Base-by-base conservation (phyloP, 2,888 invertebrate genomes). In the Sminthurinus aureus region DNA sequence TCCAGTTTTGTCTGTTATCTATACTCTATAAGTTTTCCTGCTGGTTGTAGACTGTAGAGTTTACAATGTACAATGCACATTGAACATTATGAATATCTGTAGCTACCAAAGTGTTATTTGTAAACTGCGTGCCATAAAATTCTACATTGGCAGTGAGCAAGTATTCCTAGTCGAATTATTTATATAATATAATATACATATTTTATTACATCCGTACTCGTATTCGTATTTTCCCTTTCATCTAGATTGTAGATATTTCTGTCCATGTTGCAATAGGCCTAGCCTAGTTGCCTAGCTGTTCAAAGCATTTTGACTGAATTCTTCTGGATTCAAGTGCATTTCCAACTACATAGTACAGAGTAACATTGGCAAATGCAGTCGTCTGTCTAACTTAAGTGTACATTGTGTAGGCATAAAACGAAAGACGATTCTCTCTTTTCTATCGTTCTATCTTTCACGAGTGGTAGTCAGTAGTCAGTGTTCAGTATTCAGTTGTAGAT, bases 91-190 rank as follows among this genome's bases (percentile, higher is more conserved):
- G 9, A 58, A 58, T 58, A 15, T 58, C 4, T 58, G 26, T 20
- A 20, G 20, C 15, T 8, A 20, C n/a, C 20, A 67, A 67, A 67
- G 67, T 38, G n/a, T 67, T 20, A 67, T 67, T 67, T 67, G 67
- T 67, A 24, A 71, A 71, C 24, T 24, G 71, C 24, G 22, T 22
- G 20, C 71, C 71, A 71, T 71, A 71, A 71, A 71, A 71, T 6
- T 26, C 71, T 22, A 24, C 71, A 80, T 71, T 69, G 71, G 50
- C 80, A 80, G 80, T 80, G 80, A 80, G 80, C 80, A 80, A 79
- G 71, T 71, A 24, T 22, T 71, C 26, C 26, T 71, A 58, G 58
- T 58, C 58, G 4, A 38, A 38, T 6, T 58, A 58, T 13, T 58
- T 58, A 58, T 58, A 58, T 9, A 38, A 38, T 38, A 38, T 38